These are phyloP conservation scores for Hirtodrosophila alboralis DNA, from an alignment of 2,888 invertebrate genomes.

Conservation along the genomic window DNA sequence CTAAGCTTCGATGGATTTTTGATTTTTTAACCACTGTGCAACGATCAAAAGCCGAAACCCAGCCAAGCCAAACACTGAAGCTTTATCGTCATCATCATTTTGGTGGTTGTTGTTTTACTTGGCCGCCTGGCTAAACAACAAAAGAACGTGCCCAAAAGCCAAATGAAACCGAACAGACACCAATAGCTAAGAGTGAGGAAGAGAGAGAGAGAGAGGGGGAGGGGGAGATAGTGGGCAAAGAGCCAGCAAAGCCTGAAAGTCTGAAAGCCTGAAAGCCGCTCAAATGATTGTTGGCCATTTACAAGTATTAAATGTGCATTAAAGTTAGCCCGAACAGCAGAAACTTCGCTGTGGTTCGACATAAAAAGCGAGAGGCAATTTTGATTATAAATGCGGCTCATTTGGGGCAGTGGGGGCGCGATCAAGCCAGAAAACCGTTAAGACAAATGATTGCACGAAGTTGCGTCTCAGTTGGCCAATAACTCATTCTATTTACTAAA, in stretches of 20 bases:
- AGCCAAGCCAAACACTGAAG: slow-evolving; percentile 26
- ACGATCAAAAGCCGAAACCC: slow-evolving; percentile 22
- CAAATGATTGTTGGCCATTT: slow-evolving; percentile 51
- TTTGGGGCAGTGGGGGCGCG: slow-evolving; percentile 49
- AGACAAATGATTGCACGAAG: slow-evolving; percentile 39
- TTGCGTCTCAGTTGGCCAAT: slow-evolving; percentile 30
- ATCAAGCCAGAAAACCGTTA: slow-evolving; percentile 11
- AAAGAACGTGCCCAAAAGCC: slow-evolving; percentile 44
- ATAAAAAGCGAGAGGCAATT: slow-evolving; percentile 28
- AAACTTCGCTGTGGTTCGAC: too few species aligned
- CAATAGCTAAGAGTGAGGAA: neutral
- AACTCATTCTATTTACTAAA: slow-evolving; percentile 16
- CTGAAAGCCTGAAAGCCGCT: slow-evolving; percentile 7
- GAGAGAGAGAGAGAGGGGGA: neutral
- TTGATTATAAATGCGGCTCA: slow-evolving; percentile 37
- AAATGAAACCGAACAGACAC: slow-evolving; percentile 18
- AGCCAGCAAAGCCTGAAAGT: too few species aligned
- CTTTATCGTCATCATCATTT: slow-evolving; percentile 43
- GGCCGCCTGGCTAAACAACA: slow-evolving; percentile 34
- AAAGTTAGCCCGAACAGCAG: slow-evolving; percentile 30
- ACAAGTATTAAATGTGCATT: slow-evolving; percentile 68
- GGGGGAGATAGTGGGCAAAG: neutral
- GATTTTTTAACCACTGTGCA: too few species aligned
- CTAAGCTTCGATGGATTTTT: too few species aligned
- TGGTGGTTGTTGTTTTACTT: slow-evolving; percentile 32